These are phyloP conservation scores for Azemiops feae DNA, from an alignment of 2,113 vertebrate genomes.

Conservation along the genomic window DNA sequence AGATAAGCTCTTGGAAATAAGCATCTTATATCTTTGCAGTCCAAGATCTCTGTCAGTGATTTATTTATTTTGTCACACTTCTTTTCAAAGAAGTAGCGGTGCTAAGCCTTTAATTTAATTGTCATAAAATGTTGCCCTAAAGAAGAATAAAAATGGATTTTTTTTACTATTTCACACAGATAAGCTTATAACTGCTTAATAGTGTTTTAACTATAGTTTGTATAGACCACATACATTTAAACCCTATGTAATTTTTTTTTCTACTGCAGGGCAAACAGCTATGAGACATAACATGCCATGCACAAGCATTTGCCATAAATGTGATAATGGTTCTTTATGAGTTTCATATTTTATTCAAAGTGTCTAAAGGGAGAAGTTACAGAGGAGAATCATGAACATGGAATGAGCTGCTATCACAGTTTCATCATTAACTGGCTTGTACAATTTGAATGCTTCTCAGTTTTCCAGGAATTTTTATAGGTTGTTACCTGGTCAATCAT, in stretches of 20 bases:
- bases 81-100: conserved; percentile 67
- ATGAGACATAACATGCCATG: conserved; percentile 53
- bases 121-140: conserved; percentile 69
- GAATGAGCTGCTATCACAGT: background rate
- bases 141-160: conserved; percentile 62
- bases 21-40: conserved; percentile 43
- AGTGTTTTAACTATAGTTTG: conserved; percentile 72
- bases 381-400: background rate
- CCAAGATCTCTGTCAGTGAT: conserved; percentile 46
- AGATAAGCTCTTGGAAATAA: conserved; percentile 31
- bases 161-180: conserved; percentile 65
- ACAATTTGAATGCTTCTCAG: conserved; percentile 47
- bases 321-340: conserved; percentile 63
- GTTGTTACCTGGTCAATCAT: conserved; percentile 30
- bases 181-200: conserved; percentile 65
- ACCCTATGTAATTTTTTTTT: conserved; percentile 65
- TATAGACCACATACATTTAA: conserved; percentile 66
- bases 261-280: conserved; percentile 67
- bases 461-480: conserved; percentile 44
- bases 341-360: conserved; percentile 61
- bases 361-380: conserved; percentile 10
- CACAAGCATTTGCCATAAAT: conserved; percentile 62
- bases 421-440: conserved; percentile 42
- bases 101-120: conserved; percentile 71
- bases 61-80: conserved; percentile 51